phyloP scores from a whole-genome alignment of 2,888 invertebrate species.

The Girardia tigrina region DNA sequence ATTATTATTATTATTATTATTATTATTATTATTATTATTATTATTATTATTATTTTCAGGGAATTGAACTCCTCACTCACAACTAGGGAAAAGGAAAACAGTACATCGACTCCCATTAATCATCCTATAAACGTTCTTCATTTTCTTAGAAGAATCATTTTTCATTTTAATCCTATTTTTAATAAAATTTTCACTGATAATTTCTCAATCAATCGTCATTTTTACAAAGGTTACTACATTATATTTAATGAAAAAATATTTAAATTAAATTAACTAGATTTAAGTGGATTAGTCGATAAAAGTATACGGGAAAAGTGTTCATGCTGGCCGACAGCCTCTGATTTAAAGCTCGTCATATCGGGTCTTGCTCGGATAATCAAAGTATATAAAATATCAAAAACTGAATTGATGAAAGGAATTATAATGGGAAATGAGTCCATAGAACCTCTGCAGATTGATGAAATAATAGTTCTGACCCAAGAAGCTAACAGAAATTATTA shows the following conservation, averaged over 20 bases:
- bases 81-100: neutral
- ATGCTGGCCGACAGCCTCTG: neutral
- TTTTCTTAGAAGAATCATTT: neutral
- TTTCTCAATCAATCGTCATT: neutral
- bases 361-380: neutral
- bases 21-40: too few relatives aligned
- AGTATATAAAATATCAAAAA: neutral
- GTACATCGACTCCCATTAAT: neutral
- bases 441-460: neutral
- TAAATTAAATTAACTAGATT: neutral
- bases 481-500: neutral
- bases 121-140: neutral
- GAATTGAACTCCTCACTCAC: neutral
- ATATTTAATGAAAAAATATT: neutral
- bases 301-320: neutral
- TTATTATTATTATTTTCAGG: too few relatives aligned
- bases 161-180: neutral
- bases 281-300: neutral
- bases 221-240: neutral
- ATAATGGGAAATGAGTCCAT: neutral
- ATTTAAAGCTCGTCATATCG: neutral
- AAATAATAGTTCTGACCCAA: neutral
- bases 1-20: too few relatives aligned
- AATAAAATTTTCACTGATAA: neutral
- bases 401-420: neutral